These are phyloP conservation scores for Lasioglossum figueresi DNA, from an alignment of 2,888 invertebrate genomes.

Conservation along the genomic window DNA sequence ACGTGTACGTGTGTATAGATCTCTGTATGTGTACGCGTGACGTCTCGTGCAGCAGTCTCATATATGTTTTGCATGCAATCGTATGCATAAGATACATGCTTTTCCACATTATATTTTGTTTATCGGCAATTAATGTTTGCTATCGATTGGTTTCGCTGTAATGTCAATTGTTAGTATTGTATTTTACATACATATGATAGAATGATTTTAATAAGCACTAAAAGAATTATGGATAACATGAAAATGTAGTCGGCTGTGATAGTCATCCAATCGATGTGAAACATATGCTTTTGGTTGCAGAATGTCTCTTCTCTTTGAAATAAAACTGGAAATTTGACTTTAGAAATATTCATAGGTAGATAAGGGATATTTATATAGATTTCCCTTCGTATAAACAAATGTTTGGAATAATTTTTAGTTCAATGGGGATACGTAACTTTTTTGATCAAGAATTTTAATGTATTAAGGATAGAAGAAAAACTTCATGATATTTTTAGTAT, in stretches of 20 bases:
- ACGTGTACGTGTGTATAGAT: neutral
- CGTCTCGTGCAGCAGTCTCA: conserved; percentile 9
- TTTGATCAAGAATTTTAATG: neutral
- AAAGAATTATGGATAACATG: neutral
- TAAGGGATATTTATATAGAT: neutral
- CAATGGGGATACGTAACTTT: neutral
- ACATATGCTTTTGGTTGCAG: neutral
- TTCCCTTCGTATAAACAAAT: neutral
- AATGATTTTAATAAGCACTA: neutral
- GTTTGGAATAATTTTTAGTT: neutral
- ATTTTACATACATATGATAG: neutral
- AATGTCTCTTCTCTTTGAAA: neutral
- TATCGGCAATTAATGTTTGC: neutral
- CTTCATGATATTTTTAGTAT: neutral
- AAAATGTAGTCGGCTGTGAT: neutral
- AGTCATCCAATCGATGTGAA: neutral
- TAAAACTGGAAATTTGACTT: neutral
- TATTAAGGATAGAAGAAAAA: neutral
- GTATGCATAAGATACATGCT: neutral
- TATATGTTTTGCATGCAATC: conserved; percentile 26
- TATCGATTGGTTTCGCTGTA: neutral
- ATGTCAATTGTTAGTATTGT: neutral
- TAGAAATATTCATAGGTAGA: too few species aligned
- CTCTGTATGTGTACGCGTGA: neutral
- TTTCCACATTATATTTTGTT: neutral